Evolutionary conservation across 2,113 vertebrate genomes (phyloP).

Genomic region (Mobula birostris): DNA sequence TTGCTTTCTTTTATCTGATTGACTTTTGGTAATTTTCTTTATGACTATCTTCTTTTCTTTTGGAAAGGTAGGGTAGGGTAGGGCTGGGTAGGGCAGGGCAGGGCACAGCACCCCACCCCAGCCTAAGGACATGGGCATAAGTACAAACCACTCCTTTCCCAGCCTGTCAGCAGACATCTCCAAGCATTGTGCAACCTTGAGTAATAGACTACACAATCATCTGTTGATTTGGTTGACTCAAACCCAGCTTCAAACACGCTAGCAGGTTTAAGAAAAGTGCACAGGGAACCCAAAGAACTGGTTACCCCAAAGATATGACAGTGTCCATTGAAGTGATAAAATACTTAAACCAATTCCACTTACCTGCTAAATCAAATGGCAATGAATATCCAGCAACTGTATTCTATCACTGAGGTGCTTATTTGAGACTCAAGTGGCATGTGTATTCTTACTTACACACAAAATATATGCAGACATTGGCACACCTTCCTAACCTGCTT

Average conservation of each 20-base stretch:
- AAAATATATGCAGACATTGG: not conserved
- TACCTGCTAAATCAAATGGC: not conserved
- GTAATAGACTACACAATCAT: not conserved
- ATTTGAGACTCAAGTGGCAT: not conserved
- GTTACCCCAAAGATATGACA: not conserved
- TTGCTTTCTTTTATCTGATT: not conserved
- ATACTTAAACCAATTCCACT: not conserved
- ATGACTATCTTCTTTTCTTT: not conserved
- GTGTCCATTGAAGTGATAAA: not conserved
- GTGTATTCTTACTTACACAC: not conserved
- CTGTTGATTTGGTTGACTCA: not conserved
- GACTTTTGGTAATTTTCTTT: not conserved
- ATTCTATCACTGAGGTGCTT: not conserved
- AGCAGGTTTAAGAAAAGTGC: not conserved
- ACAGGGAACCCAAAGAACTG: not conserved
- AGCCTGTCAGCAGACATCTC: not conserved
- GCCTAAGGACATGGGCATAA: not conserved
- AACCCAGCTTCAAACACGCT: not conserved
- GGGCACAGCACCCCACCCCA: no score
- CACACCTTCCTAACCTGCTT: not conserved
- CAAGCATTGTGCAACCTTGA: not conserved
- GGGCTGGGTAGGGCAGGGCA: no score
- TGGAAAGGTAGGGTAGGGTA: not conserved
- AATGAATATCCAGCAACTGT: not conserved
- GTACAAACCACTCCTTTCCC: not conserved